Evolutionary conservation across 2,797 vertebrate genomes (phyloP), one percentile per base, ranked within the genome.

Genomic region (Masticophis lateralis): DNA sequence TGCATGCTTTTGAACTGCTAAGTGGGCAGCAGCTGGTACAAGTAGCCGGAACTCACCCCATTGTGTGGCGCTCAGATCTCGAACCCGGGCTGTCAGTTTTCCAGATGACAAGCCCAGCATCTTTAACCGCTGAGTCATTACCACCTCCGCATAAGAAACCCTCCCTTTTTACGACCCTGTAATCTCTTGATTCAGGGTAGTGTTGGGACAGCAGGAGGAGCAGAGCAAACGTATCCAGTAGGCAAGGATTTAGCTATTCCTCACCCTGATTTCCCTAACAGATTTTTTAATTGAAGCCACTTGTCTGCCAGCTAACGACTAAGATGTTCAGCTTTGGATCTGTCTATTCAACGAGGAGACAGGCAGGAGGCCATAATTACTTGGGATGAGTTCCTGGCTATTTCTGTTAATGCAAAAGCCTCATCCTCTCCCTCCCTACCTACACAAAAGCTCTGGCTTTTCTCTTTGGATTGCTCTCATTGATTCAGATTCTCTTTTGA

Each of bases 401-500:
- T 94, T 94, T 94, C 94, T 94, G 91, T 63, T 95, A 94, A 96
- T 93, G 88, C 88, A 55, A 55, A 55, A 53, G 27, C 60, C 32
- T 20, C 22, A 37, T 8, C 22, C 87, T 11, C 4, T 37, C 20
- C 60, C 53, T 94, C 60, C 14, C 61, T 94, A 83, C 87, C 95
- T 94, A 86, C 32, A 79, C 32, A 43, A 37, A 79, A 95, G 79
- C 2, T 14, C 0, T 13, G 92, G 94, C 94, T 95, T 74, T 74
- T 51, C 12, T 43, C 8, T 79, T 66, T 43, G 43, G 94, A 94
- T 95, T 91, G 92, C 79, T 90, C 93, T 94, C 96, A 95, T 92
- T 0, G 2, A 94, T 94, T 90, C 93, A 91, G 90, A 37, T 88
- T 94, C 91, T 69, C 89, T 94, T 97, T 95, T 97, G 96, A 96